Evolutionary conservation across 2,888 invertebrate species (phyloP), one percentile per base, ranked within the genome.

Genomic region (Oscheius sp.): DNA sequence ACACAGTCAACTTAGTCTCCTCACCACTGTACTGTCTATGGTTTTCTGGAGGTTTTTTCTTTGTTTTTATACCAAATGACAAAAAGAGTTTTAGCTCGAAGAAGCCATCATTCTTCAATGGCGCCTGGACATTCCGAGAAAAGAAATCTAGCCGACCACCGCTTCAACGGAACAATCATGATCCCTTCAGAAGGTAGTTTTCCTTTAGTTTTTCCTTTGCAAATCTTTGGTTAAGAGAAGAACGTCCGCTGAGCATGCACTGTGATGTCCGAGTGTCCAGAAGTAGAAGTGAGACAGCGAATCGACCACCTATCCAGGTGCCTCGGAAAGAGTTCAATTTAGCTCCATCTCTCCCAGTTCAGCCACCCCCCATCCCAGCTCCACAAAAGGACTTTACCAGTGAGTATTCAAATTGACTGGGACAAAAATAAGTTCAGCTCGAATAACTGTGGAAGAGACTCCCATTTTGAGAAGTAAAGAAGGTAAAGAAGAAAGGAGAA

Each of bases 71-170:
- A 53, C 3, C 11, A 29, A 53, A 7, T 9, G 2, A 53, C 3
- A 9, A 37, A 10, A 63, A n/a, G 5, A 5, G 9, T 42, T 76
- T 68, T 71, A 80, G 79, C 76, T 75, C 77, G 72, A 79, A 79
- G 73, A 82, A 81, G 73, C 80, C 82, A 10, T 68, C 79, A 68
- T 80, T 81, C 70, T 79, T 78, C 75, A 78, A 75, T 66, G 80
- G 80, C 7, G 81, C 81, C 51, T 82, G 82, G 82, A 82, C 82
- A 47, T 82, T 82, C 60, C 78, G 82, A 5, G 82, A 82, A 10
- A 72, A 77, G 42, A 80, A 80, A 70, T 70, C 76, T 21, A 66
- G 37, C 50, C 50, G 72, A 21, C 72, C 72, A n/a, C 53, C 74
- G 13, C 53, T 72, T 2, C 71, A 68, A 29, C 29, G 57, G 58